Evolutionary conservation across 1,140 invertebrate species (phyloP), one percentile per base, ranked within the genome.

Genomic region (Bemisia tabaci): DNA sequence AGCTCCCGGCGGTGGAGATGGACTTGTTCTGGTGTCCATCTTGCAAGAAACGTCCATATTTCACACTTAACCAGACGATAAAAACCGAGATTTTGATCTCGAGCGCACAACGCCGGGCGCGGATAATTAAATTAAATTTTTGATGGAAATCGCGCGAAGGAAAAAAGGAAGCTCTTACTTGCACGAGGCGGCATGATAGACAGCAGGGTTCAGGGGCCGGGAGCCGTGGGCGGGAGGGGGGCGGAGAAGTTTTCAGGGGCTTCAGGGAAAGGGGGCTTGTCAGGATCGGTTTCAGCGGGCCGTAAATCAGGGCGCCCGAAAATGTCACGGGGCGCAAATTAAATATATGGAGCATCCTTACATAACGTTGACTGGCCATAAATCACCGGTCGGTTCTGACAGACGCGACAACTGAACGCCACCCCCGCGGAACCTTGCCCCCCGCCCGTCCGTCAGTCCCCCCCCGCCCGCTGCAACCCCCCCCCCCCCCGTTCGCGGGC

Each of bases 111-210:
- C n/a, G n/a, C n/a, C n/a, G n/a, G n/a, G 33, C 33, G 5, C 17
- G 33, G 33, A 48, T 48, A 48, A 48, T 48, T 48, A 48, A 48
- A 48, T 48, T 48, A 48, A 48, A 48, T 48, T 48, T n/a, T 48
- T 48, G 33, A 48, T 48, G 33, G 33, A 48, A 48, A 17, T 48
- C 33, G n/a, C n/a, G n/a, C n/a, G n/a, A 48, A 48, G 33, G 33
- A 48, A 48, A 48, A 48, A 48, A 48, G 33, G 17, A 17, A 48
- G 33, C n/a, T n/a, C n/a, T n/a, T n/a, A n/a, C n/a, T n/a, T n/a
- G n/a, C n/a, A n/a, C n/a, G n/a, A n/a, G 5, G 33, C 33, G 33
- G 33, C 17, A 17, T 48, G 33, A 48, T 48, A 48, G 33, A 48
- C 33, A 48, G 33, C 33, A 17, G 33, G 33, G 33, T 5, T 5